Base-by-base conservation (phyloP, 1,140 invertebrate species). In the Lysiphlebus fabarum region DNA sequence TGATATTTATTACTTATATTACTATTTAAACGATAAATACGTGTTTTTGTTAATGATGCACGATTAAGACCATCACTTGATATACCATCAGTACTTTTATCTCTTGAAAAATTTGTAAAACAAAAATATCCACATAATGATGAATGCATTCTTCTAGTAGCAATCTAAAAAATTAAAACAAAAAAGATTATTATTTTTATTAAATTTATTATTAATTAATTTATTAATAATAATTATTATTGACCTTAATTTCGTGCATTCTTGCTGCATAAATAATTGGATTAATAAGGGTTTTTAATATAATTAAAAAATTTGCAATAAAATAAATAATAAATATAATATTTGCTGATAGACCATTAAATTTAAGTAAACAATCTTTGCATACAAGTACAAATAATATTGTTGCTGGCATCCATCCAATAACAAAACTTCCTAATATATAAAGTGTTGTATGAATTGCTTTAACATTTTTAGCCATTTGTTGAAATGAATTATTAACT, bases 191-290 rank as follows among this genome's bases (percentile, higher is more conserved):
- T n/a, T n/a, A n/a, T n/a, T n/a, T n/a, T n/a, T 26, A 26, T 26
- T 26, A 26, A 26, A 26, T 26, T 26, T 26, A 1, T 26, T 26
- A 2, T 26, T 26, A 26, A 4, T 26, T 26, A 26, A 26, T 2
- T 26, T 1, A 26, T 26, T 26, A 4, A 26, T 26, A 26, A 26
- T 26, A 26, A 26, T 26, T 26, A 26, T 26, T 26, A 26, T 26
- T 26, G 4, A 84, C 83, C 75, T 84, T 81, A 45, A 87, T 85
- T 59, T 88, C 86, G 36, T 81, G 78, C 81, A 89, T 87, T 49
- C 88, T 70, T 3, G 85, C 81, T 4, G 86, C 85, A 67, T 89
- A 90, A 42, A 89, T 88, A 45, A 89, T 84, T 0, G 87, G 87
- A 72, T 89, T 87, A 34, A 83, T 77, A 7, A 87, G 66, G 14